These are phyloP conservation scores for Mimumesa dahlbomi DNA, from an alignment of 2,888 invertebrate genomes.

Conservation along the genomic window DNA sequence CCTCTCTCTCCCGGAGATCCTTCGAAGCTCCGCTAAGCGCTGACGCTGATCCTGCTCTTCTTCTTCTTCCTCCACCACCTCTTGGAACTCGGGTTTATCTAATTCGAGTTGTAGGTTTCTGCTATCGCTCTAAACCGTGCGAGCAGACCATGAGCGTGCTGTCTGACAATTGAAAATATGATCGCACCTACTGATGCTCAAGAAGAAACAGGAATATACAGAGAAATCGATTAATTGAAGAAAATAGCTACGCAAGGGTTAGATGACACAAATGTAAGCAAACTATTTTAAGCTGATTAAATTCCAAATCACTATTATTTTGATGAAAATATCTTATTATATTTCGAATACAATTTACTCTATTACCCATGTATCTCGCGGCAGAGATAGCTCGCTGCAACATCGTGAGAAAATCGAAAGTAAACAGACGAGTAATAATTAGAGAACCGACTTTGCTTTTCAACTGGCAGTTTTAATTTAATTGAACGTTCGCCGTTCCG, in stretches of 20 bases:
- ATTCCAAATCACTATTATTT: too few species aligned
- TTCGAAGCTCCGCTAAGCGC: constrained; percentile 74
- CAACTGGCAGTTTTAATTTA: constrained; percentile 34
- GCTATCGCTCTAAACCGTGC: constrained; percentile 63
- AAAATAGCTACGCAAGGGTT: too few species aligned
- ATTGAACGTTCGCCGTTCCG: constrained; percentile 34
- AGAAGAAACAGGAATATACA: too few species aligned
- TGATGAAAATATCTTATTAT: too few species aligned
- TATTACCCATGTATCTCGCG: not conserved
- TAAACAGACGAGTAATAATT: constrained; percentile 19
- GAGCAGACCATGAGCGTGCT: constrained; percentile 14
- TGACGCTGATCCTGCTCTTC: constrained; percentile 76
- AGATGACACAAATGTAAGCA: too few species aligned
- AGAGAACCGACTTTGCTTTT: not conserved
- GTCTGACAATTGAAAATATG: constrained; percentile 32
- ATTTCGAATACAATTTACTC: too few species aligned
- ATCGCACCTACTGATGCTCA: not conserved
- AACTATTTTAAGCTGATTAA: too few species aligned
- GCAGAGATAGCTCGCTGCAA: too few species aligned
- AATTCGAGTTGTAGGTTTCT: constrained; percentile 77
- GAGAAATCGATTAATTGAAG: too few species aligned
- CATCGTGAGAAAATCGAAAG: not conserved
- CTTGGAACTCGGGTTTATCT: constrained; percentile 77
- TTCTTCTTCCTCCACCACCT: constrained; percentile 57
- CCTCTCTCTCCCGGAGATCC: constrained; percentile 72